Conservation (phyloP, 37 sponge, comb jelly and placozoan genomes). For the Petrosia ficiformis region DNA sequence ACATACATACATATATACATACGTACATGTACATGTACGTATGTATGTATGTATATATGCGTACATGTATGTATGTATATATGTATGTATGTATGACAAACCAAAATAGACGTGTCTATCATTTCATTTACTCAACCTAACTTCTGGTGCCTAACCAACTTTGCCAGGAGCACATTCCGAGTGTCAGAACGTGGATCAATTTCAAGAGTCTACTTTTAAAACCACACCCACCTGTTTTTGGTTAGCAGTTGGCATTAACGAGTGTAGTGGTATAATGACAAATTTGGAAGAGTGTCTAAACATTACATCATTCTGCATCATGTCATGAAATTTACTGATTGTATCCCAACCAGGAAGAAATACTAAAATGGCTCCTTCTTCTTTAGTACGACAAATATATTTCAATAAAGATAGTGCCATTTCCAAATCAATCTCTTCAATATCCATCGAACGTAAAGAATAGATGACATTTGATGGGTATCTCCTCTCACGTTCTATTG, state of each 20-base stretch:
- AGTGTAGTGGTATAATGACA: slow-evolving; percentile 79
- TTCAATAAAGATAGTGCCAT: slow-evolving; percentile 26
- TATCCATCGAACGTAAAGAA: slow-evolving; percentile 14
- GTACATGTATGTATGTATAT: too few relatives aligned
- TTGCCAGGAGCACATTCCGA: too few relatives aligned
- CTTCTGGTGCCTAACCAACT: too few relatives aligned
- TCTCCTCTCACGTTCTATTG: slow-evolving; percentile 22
- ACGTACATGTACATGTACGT: too few relatives aligned
- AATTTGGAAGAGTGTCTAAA: slow-evolving; percentile 32
- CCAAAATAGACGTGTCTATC: too few relatives aligned
- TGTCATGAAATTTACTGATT: slow-evolving; percentile 64
- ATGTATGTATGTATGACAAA: too few relatives aligned
- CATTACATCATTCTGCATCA: slow-evolving; percentile 45
- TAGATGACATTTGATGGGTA: slow-evolving; percentile 38
- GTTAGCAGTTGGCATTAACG: slow-evolving; percentile 67
- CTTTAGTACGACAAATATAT: slow-evolving; percentile 27
- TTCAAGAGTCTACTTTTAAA: background rate
- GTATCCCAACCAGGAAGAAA: slow-evolving; percentile 78
- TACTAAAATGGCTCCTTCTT: slow-evolving; percentile 70
- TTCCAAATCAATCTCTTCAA: slow-evolving; percentile 42
- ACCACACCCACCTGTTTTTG: slow-evolving; percentile 49
- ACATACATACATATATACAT: too few relatives aligned
- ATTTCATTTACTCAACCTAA: too few relatives aligned
- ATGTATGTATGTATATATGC: too few relatives aligned
- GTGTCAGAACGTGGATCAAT: background rate